Base-by-base conservation (phyloP, 2,113 vertebrate genomes). In the Pelusios castaneus region DNA sequence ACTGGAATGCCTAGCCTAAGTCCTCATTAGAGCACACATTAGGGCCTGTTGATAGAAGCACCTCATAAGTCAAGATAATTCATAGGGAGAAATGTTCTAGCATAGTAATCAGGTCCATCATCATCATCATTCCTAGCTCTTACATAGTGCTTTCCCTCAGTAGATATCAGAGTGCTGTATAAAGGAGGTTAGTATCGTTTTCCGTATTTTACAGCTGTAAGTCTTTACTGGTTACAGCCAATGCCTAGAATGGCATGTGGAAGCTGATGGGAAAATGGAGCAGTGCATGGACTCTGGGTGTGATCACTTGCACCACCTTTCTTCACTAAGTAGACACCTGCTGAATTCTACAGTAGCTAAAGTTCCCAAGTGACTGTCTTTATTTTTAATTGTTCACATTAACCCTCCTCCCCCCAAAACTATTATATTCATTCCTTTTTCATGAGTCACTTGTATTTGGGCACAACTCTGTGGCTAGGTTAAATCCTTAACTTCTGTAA, bases 361-460 rank as follows among this genome's bases (percentile, higher is more conserved):
- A 73, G 38, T 70, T 70, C n/a, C 63, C n/a, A 19, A 38, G n/a
- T 4, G 22, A 16, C n/a, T 70, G n/a, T 38, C n/a, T 70, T 70
- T 10, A 70, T 70, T 70, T 38, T 5, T 70, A 38, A 58, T 27
- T 58, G 27, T n/a, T n/a, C n/a, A n/a, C n/a, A n/a, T n/a, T n/a
- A n/a, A n/a, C n/a, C n/a, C n/a, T n/a, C n/a, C n/a, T n/a, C n/a
- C n/a, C n/a, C n/a, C n/a, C 22, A 67, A 67, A 67, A 14, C 0
- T 6, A 78, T 51, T 81, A 27, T 56, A 38, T 63, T 1, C 0
- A 51, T 75, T 85, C 1, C 14, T 47, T 10, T 0, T 3, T 17
- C 34, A 2, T 3, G 27, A 47, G 27, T 47, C 49, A 56, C 67
- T 47, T 70, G 21, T 81, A 67, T 67, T 38, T n/a, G 1, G 80